Evolutionary conservation across 1,140 invertebrate species (phyloP), one percentile per base, ranked within the genome.

Genomic region (Ceratina japonica): DNA sequence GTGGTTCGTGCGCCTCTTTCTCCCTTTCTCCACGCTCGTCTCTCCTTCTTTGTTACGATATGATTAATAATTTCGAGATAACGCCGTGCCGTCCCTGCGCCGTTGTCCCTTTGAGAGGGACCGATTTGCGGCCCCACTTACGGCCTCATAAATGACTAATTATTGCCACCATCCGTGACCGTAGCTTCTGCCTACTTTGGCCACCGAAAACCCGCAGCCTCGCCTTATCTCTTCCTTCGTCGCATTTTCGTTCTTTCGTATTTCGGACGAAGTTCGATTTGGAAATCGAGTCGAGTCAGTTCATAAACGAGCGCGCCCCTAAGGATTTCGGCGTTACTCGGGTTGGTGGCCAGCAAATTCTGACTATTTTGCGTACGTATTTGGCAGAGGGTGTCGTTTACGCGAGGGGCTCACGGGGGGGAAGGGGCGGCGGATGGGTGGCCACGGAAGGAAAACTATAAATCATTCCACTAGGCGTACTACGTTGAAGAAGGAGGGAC

Each of bases 31-130:
- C 22, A 62, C 44, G 37, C 58, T 70, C 37, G 51, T 65, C 74
- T 54, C 71, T 88, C 81, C 80, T 82, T 80, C 84, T 80, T 83
- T 83, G 72, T 86, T 87, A 87, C 88, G 83, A 91, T 91, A 87
- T 91, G 90, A 91, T 91, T 91, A 91, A 91, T 91, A 91, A 91
- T 91, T 91, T 90, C 68, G 88, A 91, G 90, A 91, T 91, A 90
- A 91, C 90, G 87, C 82, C 83, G 73, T 80, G 79, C 75, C 86
- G 78, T 82, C 82, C 87, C 83, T 82, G 75, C 76, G 80, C 81
- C 75, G 51, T 78, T 87, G 88, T 80, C 85, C 86, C 88, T 83
- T 64, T 73, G 78, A 76, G 77, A 82, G 82, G 87, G 88, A 86
- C 88, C 87, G 89, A 91, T 90, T 91, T 90, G 87, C 83, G 89